Conservation (phyloP, 2,113 vertebrate genomes). For the Meriones unguiculatus region DNA sequence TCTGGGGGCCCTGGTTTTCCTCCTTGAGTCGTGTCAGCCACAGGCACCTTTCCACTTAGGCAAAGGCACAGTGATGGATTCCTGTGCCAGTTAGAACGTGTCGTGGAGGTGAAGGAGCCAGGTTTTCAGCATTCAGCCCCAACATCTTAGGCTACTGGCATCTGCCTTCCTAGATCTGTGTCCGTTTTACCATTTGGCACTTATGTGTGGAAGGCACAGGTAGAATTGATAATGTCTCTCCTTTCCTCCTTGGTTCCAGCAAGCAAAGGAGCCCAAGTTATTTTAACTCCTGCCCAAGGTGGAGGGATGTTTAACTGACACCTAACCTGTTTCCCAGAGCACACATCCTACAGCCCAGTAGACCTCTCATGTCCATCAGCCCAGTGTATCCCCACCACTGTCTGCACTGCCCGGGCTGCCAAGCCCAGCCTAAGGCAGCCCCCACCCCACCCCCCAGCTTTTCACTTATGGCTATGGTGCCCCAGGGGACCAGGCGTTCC, state of each 20-base stretch:
- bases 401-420: constrained; percentile 57
- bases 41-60: constrained; percentile 60
- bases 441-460: constrained; percentile 76
- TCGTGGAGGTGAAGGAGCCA: constrained; percentile 60
- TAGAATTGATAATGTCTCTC: constrained; percentile 54
- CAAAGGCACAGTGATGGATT: constrained; percentile 49
- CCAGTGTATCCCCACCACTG: not conserved
- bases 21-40: constrained; percentile 37
- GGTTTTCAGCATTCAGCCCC: constrained; percentile 62
- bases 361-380: constrained; percentile 46
- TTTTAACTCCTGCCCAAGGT: constrained; percentile 68
- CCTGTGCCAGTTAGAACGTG: constrained; percentile 69
- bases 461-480: constrained; percentile 64
- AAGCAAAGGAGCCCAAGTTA: constrained; percentile 70
- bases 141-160: constrained; percentile 52
- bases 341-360: constrained; percentile 5
- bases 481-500: constrained; percentile 81
- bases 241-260: constrained; percentile 11
- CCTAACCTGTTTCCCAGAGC: constrained; percentile 37
- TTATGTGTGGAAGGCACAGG: constrained; percentile 50
- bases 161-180: constrained; percentile 61
- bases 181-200: constrained; percentile 20
- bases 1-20: not conserved
- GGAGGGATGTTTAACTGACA: constrained; percentile 65
- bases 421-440: constrained; percentile 60